Conservation (phyloP, 2,797 vertebrate species). For the Protonibea diacanthus region DNA sequence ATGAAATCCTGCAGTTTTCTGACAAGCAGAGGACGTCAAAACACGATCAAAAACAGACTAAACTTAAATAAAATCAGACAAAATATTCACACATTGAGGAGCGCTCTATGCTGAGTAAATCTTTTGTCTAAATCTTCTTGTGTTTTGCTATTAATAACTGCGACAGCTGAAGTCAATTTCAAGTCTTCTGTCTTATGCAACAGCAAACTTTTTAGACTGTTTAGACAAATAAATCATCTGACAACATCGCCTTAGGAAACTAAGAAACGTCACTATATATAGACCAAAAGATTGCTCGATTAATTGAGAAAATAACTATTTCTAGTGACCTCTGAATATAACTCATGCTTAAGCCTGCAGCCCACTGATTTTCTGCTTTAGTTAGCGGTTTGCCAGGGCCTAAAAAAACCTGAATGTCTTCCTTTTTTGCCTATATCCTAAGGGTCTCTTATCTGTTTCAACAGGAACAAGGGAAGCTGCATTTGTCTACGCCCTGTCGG, state of each 20-base stretch:
- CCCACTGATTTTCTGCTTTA: not conserved
- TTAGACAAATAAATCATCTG: not conserved
- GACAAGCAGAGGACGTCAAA: not conserved
- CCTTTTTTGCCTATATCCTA: not conserved
- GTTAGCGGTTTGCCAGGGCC: not conserved
- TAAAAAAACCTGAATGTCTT: not conserved
- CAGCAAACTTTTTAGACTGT: not conserved
- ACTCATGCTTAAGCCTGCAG: not conserved
- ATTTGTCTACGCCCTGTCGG: constrained; percentile 96
- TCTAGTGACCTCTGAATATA: not conserved
- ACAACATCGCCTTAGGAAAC: not conserved
- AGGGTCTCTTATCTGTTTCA: constrained; percentile 21
- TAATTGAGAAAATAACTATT: not conserved
- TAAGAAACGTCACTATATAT: not conserved
- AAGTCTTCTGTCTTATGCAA: not conserved
- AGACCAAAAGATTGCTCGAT: not conserved
- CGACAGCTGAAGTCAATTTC: not conserved
- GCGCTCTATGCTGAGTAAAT: not conserved
- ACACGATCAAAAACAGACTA: not conserved
- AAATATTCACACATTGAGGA: not conserved
- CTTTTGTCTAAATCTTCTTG: not conserved
- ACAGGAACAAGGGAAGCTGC: constrained; percentile 97
- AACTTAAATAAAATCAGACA: not conserved
- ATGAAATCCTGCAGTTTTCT: not conserved
- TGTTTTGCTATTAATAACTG: not conserved